Percentiles rank a stretch among this genome's conserved stretches.
phyloP scores from a whole-genome alignment of 2,797 vertebrate species.

The Alcedo quadribrachys region DNA sequence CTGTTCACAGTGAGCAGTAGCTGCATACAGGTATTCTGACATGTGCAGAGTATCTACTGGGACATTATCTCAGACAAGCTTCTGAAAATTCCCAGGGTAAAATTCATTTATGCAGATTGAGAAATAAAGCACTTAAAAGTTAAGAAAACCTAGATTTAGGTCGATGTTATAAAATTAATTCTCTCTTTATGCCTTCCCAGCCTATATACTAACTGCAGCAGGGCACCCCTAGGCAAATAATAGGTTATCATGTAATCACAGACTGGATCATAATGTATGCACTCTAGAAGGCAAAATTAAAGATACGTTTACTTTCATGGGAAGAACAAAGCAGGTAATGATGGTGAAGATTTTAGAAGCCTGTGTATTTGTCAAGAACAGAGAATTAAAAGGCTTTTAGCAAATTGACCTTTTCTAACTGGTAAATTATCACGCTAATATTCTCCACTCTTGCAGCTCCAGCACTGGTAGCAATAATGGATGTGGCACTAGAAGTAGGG shows the following conservation, averaged over 20 bases:
- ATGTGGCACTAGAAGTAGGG: background rate
- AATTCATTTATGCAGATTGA: background rate
- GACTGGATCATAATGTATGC: background rate
- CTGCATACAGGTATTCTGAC: background rate
- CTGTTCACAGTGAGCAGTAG: background rate
- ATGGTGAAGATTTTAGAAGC: slow-evolving; percentile 17
- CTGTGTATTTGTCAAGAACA: slow-evolving; percentile 3
- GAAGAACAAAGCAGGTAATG: slow-evolving; percentile 39
- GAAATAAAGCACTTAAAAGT: background rate
- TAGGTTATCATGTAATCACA: slow-evolving; percentile 5
- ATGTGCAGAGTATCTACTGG: background rate
- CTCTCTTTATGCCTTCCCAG: background rate
- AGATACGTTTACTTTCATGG: slow-evolving; percentile 4
- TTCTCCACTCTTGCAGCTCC: background rate
- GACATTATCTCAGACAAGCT: background rate
- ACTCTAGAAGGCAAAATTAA: slow-evolving; percentile 32
- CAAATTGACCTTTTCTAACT: background rate
- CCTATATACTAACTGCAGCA: background rate
- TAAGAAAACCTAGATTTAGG: background rate
- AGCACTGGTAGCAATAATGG: background rate
- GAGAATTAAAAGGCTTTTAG: slow-evolving; percentile 45
- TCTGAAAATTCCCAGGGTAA: slow-evolving; percentile 1
- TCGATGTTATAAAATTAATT: background rate
- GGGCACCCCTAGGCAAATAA: slow-evolving; percentile 6
- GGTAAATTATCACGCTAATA: background rate